phyloP scores from a whole-genome alignment of 92 coral and sea anemone genomes.

The Desmophyllum pertusum region DNA sequence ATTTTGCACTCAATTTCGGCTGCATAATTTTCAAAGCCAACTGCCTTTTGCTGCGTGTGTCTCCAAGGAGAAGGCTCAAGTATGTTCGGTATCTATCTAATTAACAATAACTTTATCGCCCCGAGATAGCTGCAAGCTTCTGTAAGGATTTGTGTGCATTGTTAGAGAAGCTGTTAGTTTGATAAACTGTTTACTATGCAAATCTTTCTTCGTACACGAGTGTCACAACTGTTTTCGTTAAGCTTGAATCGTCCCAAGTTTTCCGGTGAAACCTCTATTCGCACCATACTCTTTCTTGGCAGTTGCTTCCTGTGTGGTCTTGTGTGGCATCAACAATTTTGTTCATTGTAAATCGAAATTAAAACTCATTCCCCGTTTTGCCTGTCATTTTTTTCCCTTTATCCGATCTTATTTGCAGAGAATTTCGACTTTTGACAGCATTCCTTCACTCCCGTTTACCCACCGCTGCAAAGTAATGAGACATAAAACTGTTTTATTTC shows the following conservation, averaged over 20 bases:
- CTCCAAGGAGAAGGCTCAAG: constrained; percentile 41
- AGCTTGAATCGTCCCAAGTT: neutral
- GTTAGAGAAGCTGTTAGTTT: constrained; percentile 3
- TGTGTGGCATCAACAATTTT: neutral
- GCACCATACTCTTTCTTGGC: neutral
- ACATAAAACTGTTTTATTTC: constrained; percentile 43
- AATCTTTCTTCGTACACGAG: constrained; percentile 20
- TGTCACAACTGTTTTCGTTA: neutral
- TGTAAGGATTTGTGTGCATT: constrained; percentile 15
- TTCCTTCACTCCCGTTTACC: constrained; percentile 38
- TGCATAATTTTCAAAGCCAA: neutral
- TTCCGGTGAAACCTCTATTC: neutral
- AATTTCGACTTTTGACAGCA: constrained; percentile 27
- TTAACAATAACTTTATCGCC: constrained; percentile 28
- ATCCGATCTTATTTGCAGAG: constrained; percentile 18
- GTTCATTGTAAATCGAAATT: neutral
- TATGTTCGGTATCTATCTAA: constrained; percentile 40
- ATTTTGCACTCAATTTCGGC: neutral
- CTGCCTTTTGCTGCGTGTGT: constrained; percentile 27
- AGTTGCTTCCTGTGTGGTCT: constrained; percentile 10
- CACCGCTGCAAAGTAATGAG: constrained; percentile 41
- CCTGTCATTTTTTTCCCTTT: neutral
- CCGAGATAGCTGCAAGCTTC: constrained; percentile 15
- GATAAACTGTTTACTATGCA: constrained; percentile 41
- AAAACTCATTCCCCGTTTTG: neutral